Conservation (phyloP, 1,140 invertebrate species). For the Onthophagus taurus region DNA sequence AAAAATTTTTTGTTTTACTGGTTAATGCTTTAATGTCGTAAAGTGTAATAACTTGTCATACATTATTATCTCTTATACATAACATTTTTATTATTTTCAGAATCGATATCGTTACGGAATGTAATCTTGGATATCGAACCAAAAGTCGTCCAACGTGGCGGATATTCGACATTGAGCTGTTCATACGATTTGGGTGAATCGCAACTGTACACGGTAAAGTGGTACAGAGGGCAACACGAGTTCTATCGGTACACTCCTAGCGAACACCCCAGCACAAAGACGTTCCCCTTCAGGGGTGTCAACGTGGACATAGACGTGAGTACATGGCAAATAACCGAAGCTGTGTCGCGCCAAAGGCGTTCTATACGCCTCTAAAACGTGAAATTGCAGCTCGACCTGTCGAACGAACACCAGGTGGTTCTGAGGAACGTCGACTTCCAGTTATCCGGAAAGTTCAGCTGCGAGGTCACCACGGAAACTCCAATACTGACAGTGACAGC, state of each 20-base stretch:
- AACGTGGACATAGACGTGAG: constrained; percentile 66
- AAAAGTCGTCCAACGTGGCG: constrained; percentile 52
- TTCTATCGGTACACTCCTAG: constrained; percentile 68
- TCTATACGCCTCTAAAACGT: no score
- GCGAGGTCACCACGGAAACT: constrained; percentile 72
- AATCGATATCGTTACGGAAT: constrained; percentile 34
- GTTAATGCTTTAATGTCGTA: no score
- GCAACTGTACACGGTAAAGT: constrained; percentile 71
- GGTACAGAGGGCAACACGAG: constrained; percentile 70
- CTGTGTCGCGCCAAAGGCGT: no score
- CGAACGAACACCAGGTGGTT: constrained; percentile 64
- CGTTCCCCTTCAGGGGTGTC: constrained; percentile 54
- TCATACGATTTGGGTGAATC: constrained; percentile 62
- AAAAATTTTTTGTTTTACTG: no score
- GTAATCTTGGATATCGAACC: constrained; percentile 45
- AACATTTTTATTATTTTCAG: not conserved
- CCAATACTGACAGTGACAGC: constrained; percentile 59
- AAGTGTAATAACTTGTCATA: no score
- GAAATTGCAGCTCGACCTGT: constrained; percentile 51
- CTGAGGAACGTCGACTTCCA: constrained; percentile 60
- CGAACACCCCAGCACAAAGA: constrained; percentile 56
- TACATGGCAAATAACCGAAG: no score
- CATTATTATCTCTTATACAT: no score
- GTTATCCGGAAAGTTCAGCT: constrained; percentile 72
- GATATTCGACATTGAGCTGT: constrained; percentile 57